Conservation (phyloP, 2,113 vertebrate species). For the Lonchura striata region DNA sequence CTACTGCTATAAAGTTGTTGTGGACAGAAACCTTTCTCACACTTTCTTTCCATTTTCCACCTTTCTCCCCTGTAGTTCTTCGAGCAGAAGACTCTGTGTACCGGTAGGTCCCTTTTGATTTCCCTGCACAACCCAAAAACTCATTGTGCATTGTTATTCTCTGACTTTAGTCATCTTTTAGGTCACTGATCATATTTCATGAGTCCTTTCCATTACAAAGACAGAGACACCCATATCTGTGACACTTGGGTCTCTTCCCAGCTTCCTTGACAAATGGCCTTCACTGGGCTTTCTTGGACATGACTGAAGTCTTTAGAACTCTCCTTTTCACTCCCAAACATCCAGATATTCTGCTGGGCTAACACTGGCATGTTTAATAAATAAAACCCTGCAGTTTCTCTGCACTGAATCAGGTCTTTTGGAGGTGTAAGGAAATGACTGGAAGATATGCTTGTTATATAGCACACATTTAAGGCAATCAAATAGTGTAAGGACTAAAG, state of each 20-base stretch:
- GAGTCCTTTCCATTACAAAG: neutral
- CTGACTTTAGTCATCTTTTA: neutral
- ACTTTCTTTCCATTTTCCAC: neutral
- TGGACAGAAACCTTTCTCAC: neutral
- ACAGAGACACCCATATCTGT: neutral
- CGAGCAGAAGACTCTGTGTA: neutral
- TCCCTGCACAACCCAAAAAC: neutral
- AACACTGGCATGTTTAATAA: constrained; percentile 6
- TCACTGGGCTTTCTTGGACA: neutral
- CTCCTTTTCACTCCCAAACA: neutral
- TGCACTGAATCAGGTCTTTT: neutral
- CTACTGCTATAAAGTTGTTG: neutral
- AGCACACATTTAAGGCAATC: neutral
- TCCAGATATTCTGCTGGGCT: neutral
- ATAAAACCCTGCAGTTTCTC: neutral
- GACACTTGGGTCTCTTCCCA: constrained; percentile 1
- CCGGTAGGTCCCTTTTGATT: neutral
- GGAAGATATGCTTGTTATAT: neutral
- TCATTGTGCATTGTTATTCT: neutral
- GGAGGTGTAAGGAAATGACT: neutral
- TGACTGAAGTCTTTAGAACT: neutral
- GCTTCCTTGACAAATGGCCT: neutral
- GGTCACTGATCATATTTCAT: neutral
- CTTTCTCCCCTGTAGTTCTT: neutral
- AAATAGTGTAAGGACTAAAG: neutral